Evolutionary conservation across 2,113 vertebrate genomes (phyloP).

Genomic region (Scortum barcoo): DNA sequence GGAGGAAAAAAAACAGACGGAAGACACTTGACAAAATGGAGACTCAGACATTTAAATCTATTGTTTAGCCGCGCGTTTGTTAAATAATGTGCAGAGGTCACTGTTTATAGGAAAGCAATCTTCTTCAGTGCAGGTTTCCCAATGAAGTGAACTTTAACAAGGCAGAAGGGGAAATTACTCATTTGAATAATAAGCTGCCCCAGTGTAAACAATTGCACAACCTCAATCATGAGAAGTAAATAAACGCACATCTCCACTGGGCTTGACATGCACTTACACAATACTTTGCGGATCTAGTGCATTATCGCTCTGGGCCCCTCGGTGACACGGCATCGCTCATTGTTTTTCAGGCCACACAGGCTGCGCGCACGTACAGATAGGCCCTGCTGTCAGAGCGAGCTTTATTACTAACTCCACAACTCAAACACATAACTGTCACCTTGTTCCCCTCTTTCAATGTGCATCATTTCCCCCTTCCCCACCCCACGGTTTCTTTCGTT

Average conservation of each 20-base stretch:
- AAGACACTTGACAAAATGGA: slow-evolving; percentile 5
- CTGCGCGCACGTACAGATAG: slow-evolving; percentile 30
- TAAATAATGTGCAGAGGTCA: slow-evolving; percentile 46
- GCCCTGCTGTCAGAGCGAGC: slow-evolving; percentile 48
- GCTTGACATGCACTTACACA: slow-evolving; percentile 49
- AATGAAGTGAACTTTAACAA: slow-evolving; percentile 53
- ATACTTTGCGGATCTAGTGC: slow-evolving; percentile 26
- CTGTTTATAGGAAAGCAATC: slow-evolving; percentile 55
- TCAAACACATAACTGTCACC: slow-evolving; percentile 50
- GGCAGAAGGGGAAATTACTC: slow-evolving; percentile 49
- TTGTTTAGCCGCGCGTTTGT: slow-evolving; percentile 12
- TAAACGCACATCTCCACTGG: slow-evolving; percentile 53
- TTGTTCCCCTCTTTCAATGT: slow-evolving; percentile 39
- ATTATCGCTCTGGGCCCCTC: slow-evolving; percentile 28
- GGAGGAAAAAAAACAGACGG: slow-evolving; percentile 11
- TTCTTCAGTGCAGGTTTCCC: slow-evolving; percentile 29
- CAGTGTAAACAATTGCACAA: slow-evolving; percentile 67
- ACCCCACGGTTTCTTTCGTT: slow-evolving; percentile 28
- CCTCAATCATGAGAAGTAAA: slow-evolving; percentile 58
- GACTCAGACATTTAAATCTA: slow-evolving; percentile 10
- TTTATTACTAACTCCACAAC: slow-evolving; percentile 48
- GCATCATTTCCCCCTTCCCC: background rate
- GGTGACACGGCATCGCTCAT: slow-evolving; percentile 30
- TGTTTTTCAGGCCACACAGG: slow-evolving; percentile 48
- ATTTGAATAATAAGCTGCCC: slow-evolving; percentile 59